phyloP scores from a whole-genome alignment of 2,113 vertebrate species.

The Strix aluco region DNA sequence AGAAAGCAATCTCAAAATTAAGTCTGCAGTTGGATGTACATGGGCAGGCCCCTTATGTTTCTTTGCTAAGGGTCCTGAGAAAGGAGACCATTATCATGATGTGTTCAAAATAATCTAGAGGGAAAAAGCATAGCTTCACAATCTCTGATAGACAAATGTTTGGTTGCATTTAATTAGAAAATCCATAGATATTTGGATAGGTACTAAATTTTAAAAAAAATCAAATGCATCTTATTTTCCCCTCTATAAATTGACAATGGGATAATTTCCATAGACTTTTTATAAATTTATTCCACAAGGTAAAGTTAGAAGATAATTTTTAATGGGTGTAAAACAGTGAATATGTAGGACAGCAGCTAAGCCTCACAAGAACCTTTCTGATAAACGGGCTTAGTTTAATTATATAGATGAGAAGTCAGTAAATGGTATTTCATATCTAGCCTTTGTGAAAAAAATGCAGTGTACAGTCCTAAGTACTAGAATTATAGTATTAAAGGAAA shows the following conservation, averaged over 20 bases:
- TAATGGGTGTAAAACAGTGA: neutral
- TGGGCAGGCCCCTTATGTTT: neutral
- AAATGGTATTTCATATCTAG: neutral
- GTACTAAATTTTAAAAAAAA: neutral
- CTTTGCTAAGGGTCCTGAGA: neutral
- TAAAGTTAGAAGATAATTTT: neutral
- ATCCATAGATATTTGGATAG: neutral
- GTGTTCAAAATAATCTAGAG: neutral
- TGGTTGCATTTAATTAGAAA: neutral
- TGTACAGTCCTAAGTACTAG: neutral
- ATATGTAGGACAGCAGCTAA: neutral
- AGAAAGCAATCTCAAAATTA: neutral
- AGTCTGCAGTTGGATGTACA: neutral
- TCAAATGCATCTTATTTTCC: neutral
- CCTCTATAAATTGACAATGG: neutral
- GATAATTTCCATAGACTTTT: neutral
- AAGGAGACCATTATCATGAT: neutral
- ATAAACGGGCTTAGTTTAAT: neutral
- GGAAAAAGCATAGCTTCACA: neutral
- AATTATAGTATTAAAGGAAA: neutral
- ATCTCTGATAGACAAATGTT: neutral
- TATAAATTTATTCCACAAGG: neutral
- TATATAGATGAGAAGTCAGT: neutral
- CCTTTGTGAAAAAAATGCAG: neutral
- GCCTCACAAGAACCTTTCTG: neutral